phyloP scores from a whole-genome alignment of 2,888 invertebrate species.

The Calameuta pallipes region DNA sequence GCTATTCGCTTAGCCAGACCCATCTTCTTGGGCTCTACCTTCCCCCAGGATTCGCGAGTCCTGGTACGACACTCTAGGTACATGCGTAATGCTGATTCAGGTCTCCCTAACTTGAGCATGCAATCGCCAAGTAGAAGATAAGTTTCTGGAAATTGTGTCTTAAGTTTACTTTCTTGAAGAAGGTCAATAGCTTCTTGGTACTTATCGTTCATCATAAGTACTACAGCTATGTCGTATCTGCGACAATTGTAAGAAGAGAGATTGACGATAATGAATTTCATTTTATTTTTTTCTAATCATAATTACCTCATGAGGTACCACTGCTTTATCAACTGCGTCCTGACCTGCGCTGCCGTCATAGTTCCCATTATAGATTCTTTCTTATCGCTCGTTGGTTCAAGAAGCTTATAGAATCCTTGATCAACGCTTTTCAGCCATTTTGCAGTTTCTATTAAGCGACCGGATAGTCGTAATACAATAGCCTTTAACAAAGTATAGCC shows the following conservation, averaged over 20 bases:
- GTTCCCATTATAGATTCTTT: constrained; percentile 35
- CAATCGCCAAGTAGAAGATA: constrained; percentile 29
- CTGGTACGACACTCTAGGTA: constrained; percentile 19
- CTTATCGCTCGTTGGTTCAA: constrained; percentile 30
- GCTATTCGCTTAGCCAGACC: constrained; percentile 29
- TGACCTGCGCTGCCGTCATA: constrained; percentile 31
- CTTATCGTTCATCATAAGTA: constrained; percentile 27
- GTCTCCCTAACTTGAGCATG: constrained; percentile 20
- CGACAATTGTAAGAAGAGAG: neutral
- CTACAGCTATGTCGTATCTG: constrained; percentile 33
- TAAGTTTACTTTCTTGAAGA: constrained; percentile 20
- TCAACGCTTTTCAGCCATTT: constrained; percentile 37
- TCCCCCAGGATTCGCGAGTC: constrained; percentile 10
- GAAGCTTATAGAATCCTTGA: constrained; percentile 34
- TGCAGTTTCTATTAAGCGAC: constrained; percentile 36
- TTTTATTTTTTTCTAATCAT: neutral
- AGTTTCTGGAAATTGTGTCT: constrained; percentile 21
- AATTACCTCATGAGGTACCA: constrained; percentile 34
- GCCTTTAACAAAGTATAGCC: constrained; percentile 42
- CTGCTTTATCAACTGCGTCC: constrained; percentile 35
- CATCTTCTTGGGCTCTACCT: constrained; percentile 16
- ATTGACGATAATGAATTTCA: neutral
- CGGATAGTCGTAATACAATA: constrained; percentile 37
- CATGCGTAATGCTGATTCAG: constrained; percentile 23
- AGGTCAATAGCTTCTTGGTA: constrained; percentile 25